Conservation (phyloP, 1,140 invertebrate genomes). For the Himalopsyche phryganea region DNA sequence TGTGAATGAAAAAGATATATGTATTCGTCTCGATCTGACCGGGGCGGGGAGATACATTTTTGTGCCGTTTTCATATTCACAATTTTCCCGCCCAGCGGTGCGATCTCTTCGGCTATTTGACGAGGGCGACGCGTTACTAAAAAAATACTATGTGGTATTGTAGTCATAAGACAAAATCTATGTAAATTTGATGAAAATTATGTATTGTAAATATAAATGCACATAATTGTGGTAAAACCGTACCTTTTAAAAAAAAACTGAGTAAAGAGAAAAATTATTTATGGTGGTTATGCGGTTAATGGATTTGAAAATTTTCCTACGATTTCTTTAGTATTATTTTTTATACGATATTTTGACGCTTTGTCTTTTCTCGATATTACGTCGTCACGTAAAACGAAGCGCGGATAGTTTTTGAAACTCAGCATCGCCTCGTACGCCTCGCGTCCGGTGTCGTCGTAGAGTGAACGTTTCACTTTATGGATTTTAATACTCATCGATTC, state of each 20-base stretch:
- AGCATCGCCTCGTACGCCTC: background rate
- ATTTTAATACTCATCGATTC: constrained; percentile 34
- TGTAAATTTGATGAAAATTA: constrained; percentile 31
- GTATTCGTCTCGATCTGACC: constrained; percentile 6
- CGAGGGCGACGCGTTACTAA: background rate
- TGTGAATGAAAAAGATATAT: constrained; percentile 22
- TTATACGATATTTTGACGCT: constrained; percentile 28
- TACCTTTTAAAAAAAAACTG: constrained; percentile 30
- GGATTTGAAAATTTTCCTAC: constrained; percentile 30
- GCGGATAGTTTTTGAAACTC: too few species aligned
- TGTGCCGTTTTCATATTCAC: background rate
- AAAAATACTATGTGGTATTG: constrained; percentile 18
- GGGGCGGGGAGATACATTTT: background rate
- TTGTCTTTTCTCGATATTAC: constrained; percentile 20
- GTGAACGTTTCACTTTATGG: constrained; percentile 4
- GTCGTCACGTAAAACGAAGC: too few species aligned
- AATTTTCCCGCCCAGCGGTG: background rate
- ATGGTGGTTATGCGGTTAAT: constrained; percentile 17
- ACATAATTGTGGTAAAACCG: constrained; percentile 34
- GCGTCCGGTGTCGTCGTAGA: constrained; percentile 7
- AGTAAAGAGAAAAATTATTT: constrained; percentile 20
- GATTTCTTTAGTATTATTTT: constrained; percentile 32
- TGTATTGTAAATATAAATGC: constrained; percentile 32
- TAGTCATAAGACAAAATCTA: constrained; percentile 22
- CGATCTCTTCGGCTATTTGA: constrained; percentile 6